Evolutionary conservation across 2,797 vertebrate species (phyloP), one percentile per base, ranked within the genome.

Genomic region (Taeniopygia guttata): DNA sequence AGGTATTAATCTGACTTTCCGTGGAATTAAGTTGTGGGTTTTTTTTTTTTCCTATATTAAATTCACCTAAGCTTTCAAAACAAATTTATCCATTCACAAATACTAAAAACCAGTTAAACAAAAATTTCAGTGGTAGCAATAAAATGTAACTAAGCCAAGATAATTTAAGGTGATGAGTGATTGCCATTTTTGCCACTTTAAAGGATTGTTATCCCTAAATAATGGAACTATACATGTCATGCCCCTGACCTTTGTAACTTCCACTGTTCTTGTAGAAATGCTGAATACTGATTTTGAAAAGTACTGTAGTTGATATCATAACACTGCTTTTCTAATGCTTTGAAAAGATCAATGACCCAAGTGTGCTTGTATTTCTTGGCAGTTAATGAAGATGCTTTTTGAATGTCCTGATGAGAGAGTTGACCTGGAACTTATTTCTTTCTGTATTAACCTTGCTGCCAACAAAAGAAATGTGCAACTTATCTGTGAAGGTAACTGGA

Each of bases 321-420:
- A 32, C n/a, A 16, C 25, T 88, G 43, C 9, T 84, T 18, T 78
- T 76, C 17, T 56, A 22, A 18, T 70, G n/a, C 34, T 73, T 77
- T 94, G 63, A 38, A n/a, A 89, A 88, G 49, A 59, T 62, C 20
- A 70, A 54, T 79, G 55, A 63, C 23, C 63, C 13, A 8, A 43
- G 20, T 38, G 20, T 90, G 17, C 64, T 75, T 96, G 38, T 90
- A 40, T 94, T 88, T 97, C 42, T 97, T 97, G 91, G 63, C 96
- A 99, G 99, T 94, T 99, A 91, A 99, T 99, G 99, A 98, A 98
- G 98, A 99, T 99, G 99, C 94, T 99, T 94, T 99, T 98, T 88
- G 98, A 98, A 60, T 98, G 98, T 60, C 97, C 98, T 1, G 98
- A 99, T 92, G 98, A 99, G 60, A 96, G 98, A 63, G 97, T 99